Evolutionary conservation across 2,888 invertebrate genomes (phyloP).

Genomic region (Plusia festucae): DNA sequence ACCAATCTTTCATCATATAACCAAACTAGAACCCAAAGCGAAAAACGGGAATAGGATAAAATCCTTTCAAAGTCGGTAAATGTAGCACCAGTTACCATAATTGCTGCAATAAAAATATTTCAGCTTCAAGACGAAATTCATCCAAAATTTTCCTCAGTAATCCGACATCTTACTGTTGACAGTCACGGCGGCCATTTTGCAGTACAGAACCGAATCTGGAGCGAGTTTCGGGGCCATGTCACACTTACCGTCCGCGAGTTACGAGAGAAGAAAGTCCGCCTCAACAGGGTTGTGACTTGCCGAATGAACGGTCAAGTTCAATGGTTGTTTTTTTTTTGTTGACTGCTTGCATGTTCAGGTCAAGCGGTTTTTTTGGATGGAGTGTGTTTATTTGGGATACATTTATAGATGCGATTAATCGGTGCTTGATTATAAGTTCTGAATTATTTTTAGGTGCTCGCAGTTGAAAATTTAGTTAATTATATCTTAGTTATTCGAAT

Average conservation of each 20-base stretch:
- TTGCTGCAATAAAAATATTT: not conserved
- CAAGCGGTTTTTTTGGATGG: slow-evolving; percentile 8
- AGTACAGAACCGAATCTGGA: slow-evolving; percentile 64
- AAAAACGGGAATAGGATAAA: too few relatives aligned
- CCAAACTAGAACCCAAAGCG: too few relatives aligned
- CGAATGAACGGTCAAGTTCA: slow-evolving; percentile 61
- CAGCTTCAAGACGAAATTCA: not conserved
- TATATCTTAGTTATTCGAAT: too few relatives aligned
- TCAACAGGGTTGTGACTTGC: slow-evolving; percentile 32
- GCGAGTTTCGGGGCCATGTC: slow-evolving; percentile 76
- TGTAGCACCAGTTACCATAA: too few relatives aligned
- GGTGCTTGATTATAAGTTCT: not conserved
- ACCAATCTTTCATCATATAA: too few relatives aligned
- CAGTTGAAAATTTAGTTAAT: too few relatives aligned
- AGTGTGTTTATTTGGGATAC: slow-evolving; percentile 9
- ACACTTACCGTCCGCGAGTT: slow-evolving; percentile 69
- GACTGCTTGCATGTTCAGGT: slow-evolving; percentile 24
- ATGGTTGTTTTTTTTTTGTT: slow-evolving; percentile 29
- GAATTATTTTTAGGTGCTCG: not conserved
- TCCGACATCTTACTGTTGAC: not conserved
- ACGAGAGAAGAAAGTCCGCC: slow-evolving; percentile 72
- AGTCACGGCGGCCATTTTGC: slow-evolving; percentile 55
- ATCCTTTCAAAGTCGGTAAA: too few relatives aligned
- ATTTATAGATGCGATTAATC: not conserved
- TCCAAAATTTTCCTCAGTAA: not conserved